phyloP scores from a whole-genome alignment of 2,797 vertebrate genomes.

The Chromis chromis region DNA sequence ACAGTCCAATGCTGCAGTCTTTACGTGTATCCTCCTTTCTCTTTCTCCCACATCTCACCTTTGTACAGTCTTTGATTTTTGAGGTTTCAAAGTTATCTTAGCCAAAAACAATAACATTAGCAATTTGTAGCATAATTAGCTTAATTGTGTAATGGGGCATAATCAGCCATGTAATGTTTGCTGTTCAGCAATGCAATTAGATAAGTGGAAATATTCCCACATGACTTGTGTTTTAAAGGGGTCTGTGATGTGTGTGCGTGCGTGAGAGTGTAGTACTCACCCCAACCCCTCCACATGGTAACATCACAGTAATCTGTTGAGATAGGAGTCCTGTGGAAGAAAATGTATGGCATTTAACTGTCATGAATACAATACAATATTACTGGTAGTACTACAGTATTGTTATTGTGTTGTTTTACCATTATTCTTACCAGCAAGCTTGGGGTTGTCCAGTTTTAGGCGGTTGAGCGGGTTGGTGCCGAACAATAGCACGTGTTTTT shows the following conservation, averaged over 20 bases:
- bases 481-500: constrained; percentile 88
- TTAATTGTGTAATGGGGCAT: constrained; percentile 71
- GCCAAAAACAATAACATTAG: constrained; percentile 73
- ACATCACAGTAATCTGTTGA: constrained; percentile 88
- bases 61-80: constrained; percentile 54
- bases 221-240: constrained; percentile 51
- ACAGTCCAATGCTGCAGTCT: neutral
- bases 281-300: constrained; percentile 93
- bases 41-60: constrained; percentile 44
- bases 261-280: constrained; percentile 81
- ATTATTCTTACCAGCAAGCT: constrained; percentile 73
- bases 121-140: constrained; percentile 70
- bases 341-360: constrained; percentile 6
- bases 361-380: constrained; percentile 2
- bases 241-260: constrained; percentile 13
- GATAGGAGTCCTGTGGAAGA: constrained; percentile 86
- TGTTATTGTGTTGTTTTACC: too few species aligned
- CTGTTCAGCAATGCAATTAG: constrained; percentile 68
- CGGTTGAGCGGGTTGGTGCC: constrained; percentile 91
- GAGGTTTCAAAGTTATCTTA: constrained; percentile 43
- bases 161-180: constrained; percentile 74
- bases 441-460: constrained; percentile 90
- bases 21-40: neutral
- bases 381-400: neutral
- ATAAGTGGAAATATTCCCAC: constrained; percentile 69